Evolutionary conservation across 2,113 vertebrate genomes (phyloP), one percentile per base, ranked within the genome.

Genomic region (Lepus americanus): DNA sequence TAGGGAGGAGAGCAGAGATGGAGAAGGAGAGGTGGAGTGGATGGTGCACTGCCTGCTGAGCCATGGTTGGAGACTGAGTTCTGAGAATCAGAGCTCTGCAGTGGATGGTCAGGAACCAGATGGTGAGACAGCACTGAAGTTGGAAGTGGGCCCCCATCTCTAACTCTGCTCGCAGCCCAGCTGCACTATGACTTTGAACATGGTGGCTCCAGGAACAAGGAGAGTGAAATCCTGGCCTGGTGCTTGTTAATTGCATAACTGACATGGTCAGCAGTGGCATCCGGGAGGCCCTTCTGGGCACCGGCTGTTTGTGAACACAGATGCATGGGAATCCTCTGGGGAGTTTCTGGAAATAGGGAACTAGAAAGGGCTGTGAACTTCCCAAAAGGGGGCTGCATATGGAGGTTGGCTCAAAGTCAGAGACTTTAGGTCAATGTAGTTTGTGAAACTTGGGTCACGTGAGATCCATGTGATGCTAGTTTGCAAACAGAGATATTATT

Each of bases 391-490:
- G 13, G n/a, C 3, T 61, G 66, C 80, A 72, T 36, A 70, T 22
- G 53, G 17, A 87, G 3, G 0, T 36, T 87, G 39, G 51, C 7
- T 66, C 17, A 84, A 63, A 87, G 39, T 27, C 6, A 33, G 22
- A 78, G 64, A 76, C 55, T 89, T 83, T 72, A 81, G 31, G 12
- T 85, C 77, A 76, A 63, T 51, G 10, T 77, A 87, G 85, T 78
- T 69, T 89, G 70, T 94, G 79, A 72, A 44, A 76, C 70, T 87
- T 86, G 44, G 78, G 22, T 49, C 64, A 76, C 14, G 27, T 49
- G 27, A 92, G 3, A 67, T 80, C 70, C 31, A 77, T 7, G 19
- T 53, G n/a, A 44, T 25, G 67, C 9, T 73, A 87, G 64, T 85
- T 73, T 69, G n/a, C 53, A 87, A 61, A 73, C 1, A 78, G 23